Conservation (phyloP, 2,888 invertebrate genomes). For the Phymatocera aterrima region DNA sequence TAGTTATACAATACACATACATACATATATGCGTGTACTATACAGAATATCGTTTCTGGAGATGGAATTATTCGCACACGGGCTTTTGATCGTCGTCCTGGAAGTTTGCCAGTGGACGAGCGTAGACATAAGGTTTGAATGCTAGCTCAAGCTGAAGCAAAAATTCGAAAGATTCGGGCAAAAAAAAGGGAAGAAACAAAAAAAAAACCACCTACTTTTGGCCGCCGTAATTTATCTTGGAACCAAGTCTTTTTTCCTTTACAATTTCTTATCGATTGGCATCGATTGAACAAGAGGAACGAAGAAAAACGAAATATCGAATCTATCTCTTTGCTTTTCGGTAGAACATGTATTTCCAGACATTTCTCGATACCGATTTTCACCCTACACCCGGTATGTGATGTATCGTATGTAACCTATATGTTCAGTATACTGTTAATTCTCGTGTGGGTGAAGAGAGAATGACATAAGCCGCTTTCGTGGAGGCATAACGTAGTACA, state of each 20-base stretch:
- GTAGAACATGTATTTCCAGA: too few relatives aligned
- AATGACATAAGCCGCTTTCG: slow-evolving; percentile 30
- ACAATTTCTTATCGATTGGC: too few relatives aligned
- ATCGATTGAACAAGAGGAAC: too few relatives aligned
- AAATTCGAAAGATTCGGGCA: background rate
- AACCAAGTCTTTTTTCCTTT: too few relatives aligned
- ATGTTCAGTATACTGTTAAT: background rate
- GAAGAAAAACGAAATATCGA: too few relatives aligned
- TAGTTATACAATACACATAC: background rate
- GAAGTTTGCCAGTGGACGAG: slow-evolving; percentile 18
- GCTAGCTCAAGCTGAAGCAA: background rate
- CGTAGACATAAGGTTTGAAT: background rate
- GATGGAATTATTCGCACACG: background rate
- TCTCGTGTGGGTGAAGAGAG: background rate
- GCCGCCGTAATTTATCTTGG: background rate
- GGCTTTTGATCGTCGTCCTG: slow-evolving; percentile 20
- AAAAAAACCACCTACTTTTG: background rate
- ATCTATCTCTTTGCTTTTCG: too few relatives aligned
- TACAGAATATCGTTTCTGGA: background rate
- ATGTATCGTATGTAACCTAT: background rate
- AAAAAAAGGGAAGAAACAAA: background rate
- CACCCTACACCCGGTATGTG: background rate
- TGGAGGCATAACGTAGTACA: background rate
- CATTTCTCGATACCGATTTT: background rate
- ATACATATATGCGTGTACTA: background rate